Conservation (phyloP, 1,140 invertebrate species). For the Brachystomella parvula region DNA sequence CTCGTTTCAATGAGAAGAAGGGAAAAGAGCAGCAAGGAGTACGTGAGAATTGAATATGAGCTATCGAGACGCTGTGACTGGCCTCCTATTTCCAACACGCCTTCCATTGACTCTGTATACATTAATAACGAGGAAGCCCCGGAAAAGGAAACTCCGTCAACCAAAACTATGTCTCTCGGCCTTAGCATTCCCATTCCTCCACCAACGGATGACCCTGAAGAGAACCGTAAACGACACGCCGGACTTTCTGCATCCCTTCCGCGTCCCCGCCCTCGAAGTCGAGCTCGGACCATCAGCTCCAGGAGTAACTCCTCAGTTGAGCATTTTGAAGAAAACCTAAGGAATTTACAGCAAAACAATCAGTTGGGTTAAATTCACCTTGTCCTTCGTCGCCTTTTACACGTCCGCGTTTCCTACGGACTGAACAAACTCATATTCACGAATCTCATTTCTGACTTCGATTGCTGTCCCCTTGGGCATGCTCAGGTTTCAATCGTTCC, state of each 20-base stretch:
- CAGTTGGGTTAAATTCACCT: too few species aligned
- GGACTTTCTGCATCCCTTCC: neutral
- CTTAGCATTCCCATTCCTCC: neutral
- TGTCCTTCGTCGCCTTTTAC: too few species aligned
- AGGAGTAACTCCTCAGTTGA: neutral
- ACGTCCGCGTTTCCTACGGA: too few species aligned
- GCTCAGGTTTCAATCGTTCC: too few species aligned
- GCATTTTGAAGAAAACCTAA: neutral
- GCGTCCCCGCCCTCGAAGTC: neutral
- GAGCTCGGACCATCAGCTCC: neutral
- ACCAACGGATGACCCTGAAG: neutral
- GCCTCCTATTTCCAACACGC: slow-evolving; percentile 18
- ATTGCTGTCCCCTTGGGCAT: too few species aligned
- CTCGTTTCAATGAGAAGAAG: neutral
- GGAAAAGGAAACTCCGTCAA: neutral
- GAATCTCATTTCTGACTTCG: too few species aligned
- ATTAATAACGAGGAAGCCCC: neutral
- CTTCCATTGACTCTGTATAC: slow-evolving; percentile 1
- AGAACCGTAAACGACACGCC: neutral
- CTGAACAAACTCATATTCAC: too few species aligned
- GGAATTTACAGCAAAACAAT: neutral
- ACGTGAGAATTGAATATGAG: slow-evolving; percentile 22
- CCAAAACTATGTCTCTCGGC: neutral
- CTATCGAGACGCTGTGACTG: slow-evolving; percentile 20
- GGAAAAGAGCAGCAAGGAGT: slow-evolving; percentile 14